Conservation (phyloP, 2,113 vertebrate species). For the Plecturocebus donacophilus region DNA sequence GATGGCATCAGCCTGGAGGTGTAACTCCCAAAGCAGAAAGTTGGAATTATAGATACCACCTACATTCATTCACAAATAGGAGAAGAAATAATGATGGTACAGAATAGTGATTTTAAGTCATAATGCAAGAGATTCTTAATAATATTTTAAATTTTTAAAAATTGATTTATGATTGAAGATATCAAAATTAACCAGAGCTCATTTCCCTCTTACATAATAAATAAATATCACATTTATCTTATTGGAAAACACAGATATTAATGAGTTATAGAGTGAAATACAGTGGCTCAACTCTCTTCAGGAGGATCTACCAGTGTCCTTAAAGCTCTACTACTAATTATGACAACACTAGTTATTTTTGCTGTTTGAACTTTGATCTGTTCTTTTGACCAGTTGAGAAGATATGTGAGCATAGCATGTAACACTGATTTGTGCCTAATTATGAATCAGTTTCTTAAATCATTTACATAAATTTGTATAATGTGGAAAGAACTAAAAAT, state of each 20-base stretch:
- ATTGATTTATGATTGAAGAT: conserved; percentile 38
- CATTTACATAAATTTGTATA: conserved; percentile 1
- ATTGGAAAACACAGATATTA: conserved; percentile 23
- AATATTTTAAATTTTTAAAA: conserved; percentile 43
- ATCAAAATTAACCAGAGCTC: conserved; percentile 17
- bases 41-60: conserved; percentile 73
- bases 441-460: conserved; percentile 28
- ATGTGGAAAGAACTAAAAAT: background rate
- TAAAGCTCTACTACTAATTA: background rate
- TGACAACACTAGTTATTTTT: background rate
- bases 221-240: conserved; percentile 38
- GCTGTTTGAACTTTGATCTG: background rate
- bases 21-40: conserved; percentile 65
- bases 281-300: background rate
- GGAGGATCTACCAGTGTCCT: background rate
- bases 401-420: background rate
- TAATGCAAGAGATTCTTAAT: conserved; percentile 26
- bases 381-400: background rate
- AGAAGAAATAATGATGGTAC: conserved; percentile 66
- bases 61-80: conserved; percentile 62
- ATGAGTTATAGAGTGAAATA: conserved; percentile 49
- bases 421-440: conserved; percentile 41
- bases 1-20: conserved; percentile 59
- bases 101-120: conserved; percentile 55
- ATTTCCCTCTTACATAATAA: conserved; percentile 23